A percentile compares a stretch with the other conserved stretches of the same genome.
These are phyloP conservation scores for Aphelinus atriplicis DNA, from an alignment of 1,140 invertebrate genomes.

Conservation along the genomic window DNA sequence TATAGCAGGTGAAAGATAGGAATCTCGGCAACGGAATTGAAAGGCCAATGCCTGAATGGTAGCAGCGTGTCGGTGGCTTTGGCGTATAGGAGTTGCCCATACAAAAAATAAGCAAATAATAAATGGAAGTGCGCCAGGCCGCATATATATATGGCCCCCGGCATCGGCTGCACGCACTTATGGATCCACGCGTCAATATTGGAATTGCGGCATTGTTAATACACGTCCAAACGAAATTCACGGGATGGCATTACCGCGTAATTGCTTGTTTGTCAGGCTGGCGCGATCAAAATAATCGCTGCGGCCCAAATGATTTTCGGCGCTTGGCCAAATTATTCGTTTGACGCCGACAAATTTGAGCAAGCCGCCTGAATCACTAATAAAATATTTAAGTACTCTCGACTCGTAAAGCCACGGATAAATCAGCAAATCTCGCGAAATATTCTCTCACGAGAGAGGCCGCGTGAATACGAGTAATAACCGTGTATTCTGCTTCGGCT, in stretches of 20 bases:
- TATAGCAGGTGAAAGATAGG: too few species aligned
- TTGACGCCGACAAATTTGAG: constrained; percentile 3
- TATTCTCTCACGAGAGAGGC: not conserved
- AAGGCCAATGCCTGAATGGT: constrained; percentile 16
- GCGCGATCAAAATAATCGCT: constrained; percentile 27
- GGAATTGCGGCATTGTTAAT: constrained; percentile 34
- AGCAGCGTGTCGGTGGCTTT: too few species aligned
- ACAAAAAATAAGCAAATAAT: constrained; percentile 22
- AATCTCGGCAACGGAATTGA: constrained; percentile 1
- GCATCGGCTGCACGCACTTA: not conserved
- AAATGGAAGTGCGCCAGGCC: constrained; percentile 1
- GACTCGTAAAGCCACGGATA: constrained; percentile 43
- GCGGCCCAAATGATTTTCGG: constrained; percentile 26
- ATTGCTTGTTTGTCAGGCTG: constrained; percentile 33
- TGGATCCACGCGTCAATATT: constrained; percentile 27
- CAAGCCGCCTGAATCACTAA: constrained; percentile 13
- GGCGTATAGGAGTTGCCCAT: too few species aligned
- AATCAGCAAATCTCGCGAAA: constrained; percentile 25
- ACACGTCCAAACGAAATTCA: constrained; percentile 25
- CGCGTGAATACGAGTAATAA: too few species aligned
- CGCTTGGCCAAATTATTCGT: constrained; percentile 13
- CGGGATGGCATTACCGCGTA: constrained; percentile 27
- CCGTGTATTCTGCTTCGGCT: too few species aligned
- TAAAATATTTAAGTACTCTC: constrained; percentile 23
- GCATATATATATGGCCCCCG: not conserved